Conservation (phyloP, 2,113 vertebrate species). For the Coptodon bakossiorum region DNA sequence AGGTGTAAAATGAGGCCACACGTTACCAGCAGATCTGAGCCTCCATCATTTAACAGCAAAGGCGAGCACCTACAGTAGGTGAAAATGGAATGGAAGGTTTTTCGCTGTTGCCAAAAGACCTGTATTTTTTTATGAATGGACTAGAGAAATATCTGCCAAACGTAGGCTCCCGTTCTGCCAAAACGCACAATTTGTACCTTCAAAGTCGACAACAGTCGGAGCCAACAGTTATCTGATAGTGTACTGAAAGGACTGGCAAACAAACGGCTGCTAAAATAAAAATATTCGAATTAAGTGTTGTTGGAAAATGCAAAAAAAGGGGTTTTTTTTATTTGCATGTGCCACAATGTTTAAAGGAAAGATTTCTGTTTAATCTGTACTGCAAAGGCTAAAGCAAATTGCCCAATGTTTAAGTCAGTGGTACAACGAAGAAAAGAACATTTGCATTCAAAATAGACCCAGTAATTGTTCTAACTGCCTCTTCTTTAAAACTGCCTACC, state of each 20-base stretch:
- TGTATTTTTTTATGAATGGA: conserved; percentile 62
- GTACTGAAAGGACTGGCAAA: background rate
- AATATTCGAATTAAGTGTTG: background rate
- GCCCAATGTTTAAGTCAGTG: conserved; percentile 3
- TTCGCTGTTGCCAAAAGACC: conserved; percentile 59
- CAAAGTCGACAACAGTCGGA: background rate
- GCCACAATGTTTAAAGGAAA: background rate
- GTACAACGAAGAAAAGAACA: background rate
- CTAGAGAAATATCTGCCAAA: conserved; percentile 61
- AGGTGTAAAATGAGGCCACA: conserved; percentile 71
- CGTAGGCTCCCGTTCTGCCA: conserved; percentile 43
- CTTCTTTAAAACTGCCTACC: conserved; percentile 37
- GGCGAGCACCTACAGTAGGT: conserved; percentile 61
- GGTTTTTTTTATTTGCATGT: rapidly evolving
- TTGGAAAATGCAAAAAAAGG: background rate
- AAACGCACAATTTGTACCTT: conserved; percentile 45
- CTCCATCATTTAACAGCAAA: conserved; percentile 54
- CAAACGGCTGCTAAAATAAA: background rate
- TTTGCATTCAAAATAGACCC: conserved; percentile 44
- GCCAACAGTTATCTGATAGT: conserved; percentile 18
- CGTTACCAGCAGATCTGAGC: conserved; percentile 50
- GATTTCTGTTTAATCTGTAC: background rate
- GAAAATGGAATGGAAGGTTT: conserved; percentile 64
- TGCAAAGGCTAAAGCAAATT: background rate
- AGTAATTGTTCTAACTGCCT: conserved; percentile 62